These are phyloP conservation scores for Caenorhabditis imperialis DNA, from an alignment of 2,888 invertebrate genomes.

Conservation along the genomic window DNA sequence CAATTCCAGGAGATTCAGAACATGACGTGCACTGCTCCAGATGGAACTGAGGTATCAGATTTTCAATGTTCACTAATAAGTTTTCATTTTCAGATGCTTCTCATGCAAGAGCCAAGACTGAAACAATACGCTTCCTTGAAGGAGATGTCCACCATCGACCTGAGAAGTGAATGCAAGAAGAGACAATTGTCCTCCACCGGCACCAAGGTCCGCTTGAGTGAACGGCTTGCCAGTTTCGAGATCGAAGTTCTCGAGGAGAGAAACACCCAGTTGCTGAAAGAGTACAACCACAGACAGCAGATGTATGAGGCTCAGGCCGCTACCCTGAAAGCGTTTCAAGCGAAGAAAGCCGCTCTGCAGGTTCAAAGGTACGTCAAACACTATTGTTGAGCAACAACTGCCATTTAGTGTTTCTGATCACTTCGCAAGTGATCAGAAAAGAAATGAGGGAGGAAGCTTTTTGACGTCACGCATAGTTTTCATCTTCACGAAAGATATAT, in stretches of 20 bases:
- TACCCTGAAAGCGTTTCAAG: conserved; percentile 43
- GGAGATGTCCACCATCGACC: conserved; percentile 37
- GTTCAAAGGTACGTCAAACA: conserved; percentile 48
- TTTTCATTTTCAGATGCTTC: conserved; percentile 19
- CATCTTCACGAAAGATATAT: background rate
- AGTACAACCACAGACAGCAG: conserved; percentile 27
- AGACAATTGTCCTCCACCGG: conserved; percentile 19
- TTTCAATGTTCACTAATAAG: background rate
- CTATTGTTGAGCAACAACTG: conserved; percentile 28
- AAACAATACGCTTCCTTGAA: conserved; percentile 22
- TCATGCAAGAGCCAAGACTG: conserved; percentile 38
- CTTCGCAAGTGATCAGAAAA: conserved; percentile 36
- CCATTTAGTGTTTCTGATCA: conserved; percentile 49
- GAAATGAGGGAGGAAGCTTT: conserved; percentile 33
- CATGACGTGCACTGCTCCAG: conserved; percentile 1
- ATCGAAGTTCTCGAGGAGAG: conserved; percentile 16
- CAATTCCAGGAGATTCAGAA: conserved; percentile 7
- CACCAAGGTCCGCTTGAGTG: conserved; percentile 17
- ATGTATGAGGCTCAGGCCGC: conserved; percentile 43
- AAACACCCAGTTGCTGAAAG: conserved; percentile 16
- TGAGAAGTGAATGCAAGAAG: conserved; percentile 31
- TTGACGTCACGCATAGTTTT: conserved; percentile 42
- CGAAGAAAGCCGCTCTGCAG: conserved; percentile 29
- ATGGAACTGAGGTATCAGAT: conserved; percentile 22
- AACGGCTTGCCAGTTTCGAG: conserved; percentile 21